Evolutionary conservation across 2,113 vertebrate genomes (phyloP).

Genomic region (Pycnonotus jocosus): DNA sequence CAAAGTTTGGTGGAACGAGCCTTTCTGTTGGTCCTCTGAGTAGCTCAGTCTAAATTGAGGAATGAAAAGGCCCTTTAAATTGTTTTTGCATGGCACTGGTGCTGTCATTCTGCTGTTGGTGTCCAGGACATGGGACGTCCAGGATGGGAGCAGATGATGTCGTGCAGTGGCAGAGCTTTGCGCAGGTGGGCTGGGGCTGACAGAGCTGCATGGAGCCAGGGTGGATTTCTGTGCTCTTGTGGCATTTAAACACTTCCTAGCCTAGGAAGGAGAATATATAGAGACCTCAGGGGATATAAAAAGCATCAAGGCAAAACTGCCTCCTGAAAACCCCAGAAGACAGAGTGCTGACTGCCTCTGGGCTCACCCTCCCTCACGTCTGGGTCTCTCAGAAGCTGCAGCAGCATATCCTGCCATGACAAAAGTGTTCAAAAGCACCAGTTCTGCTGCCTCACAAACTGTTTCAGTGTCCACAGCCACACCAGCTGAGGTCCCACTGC

Average conservation of each 20-base stretch:
- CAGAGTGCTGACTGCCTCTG: neutral
- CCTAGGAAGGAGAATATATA: neutral
- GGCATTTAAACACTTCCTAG: neutral
- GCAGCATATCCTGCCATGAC: fast-evolving
- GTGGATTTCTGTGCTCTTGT: neutral
- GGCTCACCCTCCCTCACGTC: neutral
- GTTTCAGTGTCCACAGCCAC: neutral
- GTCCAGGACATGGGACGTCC: neutral
- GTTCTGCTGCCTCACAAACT: neutral
- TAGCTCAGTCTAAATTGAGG: neutral
- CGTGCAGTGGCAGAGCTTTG: fast-evolving
- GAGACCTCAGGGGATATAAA: neutral
- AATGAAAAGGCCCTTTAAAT: neutral
- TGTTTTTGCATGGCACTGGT: neutral
- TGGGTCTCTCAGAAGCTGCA: neutral
- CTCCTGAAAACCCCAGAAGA: neutral
- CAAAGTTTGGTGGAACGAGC: neutral
- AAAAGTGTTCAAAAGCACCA: neutral
- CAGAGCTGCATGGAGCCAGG: neutral
- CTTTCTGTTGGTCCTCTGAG: neutral
- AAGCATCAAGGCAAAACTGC: neutral
- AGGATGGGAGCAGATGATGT: fast-evolving
- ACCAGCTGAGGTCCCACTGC: neutral
- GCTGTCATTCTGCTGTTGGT: neutral
- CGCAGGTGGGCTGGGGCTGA: neutral